Evolutionary conservation across 2,113 vertebrate genomes (phyloP).

Genomic region (Onychostruthus taczanowskii): DNA sequence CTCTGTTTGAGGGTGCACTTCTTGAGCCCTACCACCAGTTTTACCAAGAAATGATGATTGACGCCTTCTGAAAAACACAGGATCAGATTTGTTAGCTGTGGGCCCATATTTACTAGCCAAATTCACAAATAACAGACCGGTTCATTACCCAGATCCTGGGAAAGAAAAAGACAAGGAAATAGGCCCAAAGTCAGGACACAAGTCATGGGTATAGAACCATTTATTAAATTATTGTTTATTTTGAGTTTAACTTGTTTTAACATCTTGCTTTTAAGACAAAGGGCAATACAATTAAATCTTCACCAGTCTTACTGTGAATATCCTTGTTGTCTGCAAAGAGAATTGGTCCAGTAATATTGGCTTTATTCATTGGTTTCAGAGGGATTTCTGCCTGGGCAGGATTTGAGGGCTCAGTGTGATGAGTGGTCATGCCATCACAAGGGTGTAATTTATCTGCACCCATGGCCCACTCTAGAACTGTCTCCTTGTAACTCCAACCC

Average conservation of each 20-base stretch:
- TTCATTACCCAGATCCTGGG: neutral
- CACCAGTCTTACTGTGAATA: neutral
- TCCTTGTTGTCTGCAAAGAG: neutral
- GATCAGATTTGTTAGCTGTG: neutral
- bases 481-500: neutral
- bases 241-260: neutral
- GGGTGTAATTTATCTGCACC: rapidly evolving
- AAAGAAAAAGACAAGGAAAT: neutral
- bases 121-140: neutral
- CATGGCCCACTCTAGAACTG: neutral
- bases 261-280: neutral
- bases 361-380: neutral
- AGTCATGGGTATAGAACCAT: neutral
- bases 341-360: neutral
- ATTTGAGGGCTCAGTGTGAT: neutral
- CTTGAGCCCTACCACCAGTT: neutral
- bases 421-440: neutral
- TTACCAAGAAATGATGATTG: neutral
- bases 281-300: neutral
- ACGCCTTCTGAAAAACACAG: neutral
- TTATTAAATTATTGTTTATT: neutral
- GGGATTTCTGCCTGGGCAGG: neutral
- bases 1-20: neutral
- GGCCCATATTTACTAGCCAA: neutral
- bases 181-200: neutral